Evolutionary conservation across 2,797 vertebrate genomes (phyloP).

Genomic region (Platyrinchus mystaceus): DNA sequence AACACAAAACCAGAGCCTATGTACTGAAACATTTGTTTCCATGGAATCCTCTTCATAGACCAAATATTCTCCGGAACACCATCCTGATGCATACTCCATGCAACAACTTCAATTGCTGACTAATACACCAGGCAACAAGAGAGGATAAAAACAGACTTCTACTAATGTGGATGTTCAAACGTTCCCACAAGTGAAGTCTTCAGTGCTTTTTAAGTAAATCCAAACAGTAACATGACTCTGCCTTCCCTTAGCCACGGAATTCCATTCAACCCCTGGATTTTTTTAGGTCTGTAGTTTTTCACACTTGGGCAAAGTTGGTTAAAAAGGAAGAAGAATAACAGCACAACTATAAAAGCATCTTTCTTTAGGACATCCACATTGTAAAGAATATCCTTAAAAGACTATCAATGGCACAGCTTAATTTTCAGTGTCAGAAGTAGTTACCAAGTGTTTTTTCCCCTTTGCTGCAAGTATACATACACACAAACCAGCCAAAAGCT

Average conservation of each 20-base stretch:
- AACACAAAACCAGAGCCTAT: not conserved
- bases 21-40: not conserved
- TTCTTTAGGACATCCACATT: not conserved
- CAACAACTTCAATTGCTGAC: not conserved
- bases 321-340: not conserved
- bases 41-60: not conserved
- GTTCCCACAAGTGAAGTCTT: not conserved
- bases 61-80: not conserved
- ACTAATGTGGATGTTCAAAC: not conserved
- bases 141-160: not conserved
- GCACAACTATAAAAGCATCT: not conserved
- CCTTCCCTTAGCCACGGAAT: not conserved
- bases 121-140: not conserved
- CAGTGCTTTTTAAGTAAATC: not conserved
- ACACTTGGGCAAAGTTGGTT: not conserved
- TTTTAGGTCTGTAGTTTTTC: not conserved
- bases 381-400: not conserved
- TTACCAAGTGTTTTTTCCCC: not conserved
- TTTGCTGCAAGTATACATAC: not conserved
- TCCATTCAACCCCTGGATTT: not conserved
- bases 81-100: not conserved
- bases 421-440: not conserved
- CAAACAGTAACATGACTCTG: not conserved
- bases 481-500: not conserved
- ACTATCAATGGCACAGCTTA: not conserved